Conservation (phyloP, 1,140 invertebrate genomes). For the Penaeus chinensis region DNA sequence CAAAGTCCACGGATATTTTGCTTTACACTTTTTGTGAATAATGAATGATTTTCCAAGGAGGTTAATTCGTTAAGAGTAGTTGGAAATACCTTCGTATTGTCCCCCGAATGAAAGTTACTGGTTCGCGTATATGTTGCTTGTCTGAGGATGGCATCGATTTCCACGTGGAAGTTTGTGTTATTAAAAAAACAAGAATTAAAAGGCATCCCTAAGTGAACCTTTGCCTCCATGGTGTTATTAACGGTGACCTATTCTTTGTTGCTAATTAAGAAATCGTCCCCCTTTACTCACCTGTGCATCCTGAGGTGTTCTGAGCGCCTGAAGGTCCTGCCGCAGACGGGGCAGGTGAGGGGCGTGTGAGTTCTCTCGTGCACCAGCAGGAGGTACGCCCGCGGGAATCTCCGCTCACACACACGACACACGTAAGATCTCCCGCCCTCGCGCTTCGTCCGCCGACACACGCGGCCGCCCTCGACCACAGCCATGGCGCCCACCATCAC, state of each 20-base stretch:
- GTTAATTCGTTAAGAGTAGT: no score
- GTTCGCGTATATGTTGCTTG: no score
- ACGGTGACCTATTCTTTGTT: background rate
- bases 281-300: conserved; percentile 35
- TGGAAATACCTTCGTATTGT: no score
- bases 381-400: conserved; percentile 46
- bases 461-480: conserved; percentile 48
- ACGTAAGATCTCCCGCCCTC: conserved; percentile 38
- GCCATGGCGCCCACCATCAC: conserved; percentile 34
- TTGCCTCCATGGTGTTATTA: no score
- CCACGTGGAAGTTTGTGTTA: no score
- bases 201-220: no score
- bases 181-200: no score
- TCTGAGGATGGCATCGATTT: no score
- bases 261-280: background rate
- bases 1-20: no score
- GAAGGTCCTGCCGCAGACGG: conserved; percentile 52
- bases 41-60: no score
- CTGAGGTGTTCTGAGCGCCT: conserved; percentile 50
- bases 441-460: conserved; percentile 23
- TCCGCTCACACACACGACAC: conserved; percentile 45
- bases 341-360: conserved; percentile 49
- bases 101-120: no score
- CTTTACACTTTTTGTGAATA: no score
- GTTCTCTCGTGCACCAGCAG: conserved; percentile 52